These are phyloP conservation scores for Prunella strophiata DNA, from an alignment of 2,797 vertebrate species.

Conservation along the genomic window DNA sequence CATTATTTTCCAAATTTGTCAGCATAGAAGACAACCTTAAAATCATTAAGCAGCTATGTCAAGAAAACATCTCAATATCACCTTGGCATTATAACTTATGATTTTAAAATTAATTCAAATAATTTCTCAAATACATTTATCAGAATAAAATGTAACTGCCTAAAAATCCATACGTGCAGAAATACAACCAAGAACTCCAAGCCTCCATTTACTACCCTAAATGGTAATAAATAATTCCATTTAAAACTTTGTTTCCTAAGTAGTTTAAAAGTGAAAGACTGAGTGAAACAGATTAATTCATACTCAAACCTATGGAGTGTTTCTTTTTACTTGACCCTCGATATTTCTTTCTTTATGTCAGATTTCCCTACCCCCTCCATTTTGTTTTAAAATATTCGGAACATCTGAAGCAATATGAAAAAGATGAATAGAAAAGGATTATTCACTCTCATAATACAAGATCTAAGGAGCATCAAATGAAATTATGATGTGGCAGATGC, in stretches of 20 bases:
- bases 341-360: background rate
- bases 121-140: background rate
- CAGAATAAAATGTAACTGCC: background rate
- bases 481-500: constrained; percentile 64
- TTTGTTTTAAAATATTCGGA: background rate
- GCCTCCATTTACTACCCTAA: background rate
- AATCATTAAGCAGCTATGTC: background rate
- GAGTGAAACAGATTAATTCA: background rate
- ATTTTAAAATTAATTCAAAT: background rate
- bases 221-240: background rate
- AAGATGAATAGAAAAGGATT: constrained; percentile 54
- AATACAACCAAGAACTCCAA: background rate
- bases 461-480: constrained; percentile 67
- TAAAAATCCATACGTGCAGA: background rate
- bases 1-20: background rate
- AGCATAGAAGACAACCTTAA: background rate
- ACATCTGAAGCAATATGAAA: constrained; percentile 57
- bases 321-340: background rate
- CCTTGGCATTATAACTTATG: background rate
- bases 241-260: background rate
- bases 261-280: background rate
- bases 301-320: background rate
- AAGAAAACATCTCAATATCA: background rate
- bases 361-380: background rate
- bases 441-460: constrained; percentile 45